A percentile compares a stretch with the other conserved stretches of the same genome.
Conservation (phyloP, 2,888 invertebrate species). For the Eretmocerus hayati region DNA sequence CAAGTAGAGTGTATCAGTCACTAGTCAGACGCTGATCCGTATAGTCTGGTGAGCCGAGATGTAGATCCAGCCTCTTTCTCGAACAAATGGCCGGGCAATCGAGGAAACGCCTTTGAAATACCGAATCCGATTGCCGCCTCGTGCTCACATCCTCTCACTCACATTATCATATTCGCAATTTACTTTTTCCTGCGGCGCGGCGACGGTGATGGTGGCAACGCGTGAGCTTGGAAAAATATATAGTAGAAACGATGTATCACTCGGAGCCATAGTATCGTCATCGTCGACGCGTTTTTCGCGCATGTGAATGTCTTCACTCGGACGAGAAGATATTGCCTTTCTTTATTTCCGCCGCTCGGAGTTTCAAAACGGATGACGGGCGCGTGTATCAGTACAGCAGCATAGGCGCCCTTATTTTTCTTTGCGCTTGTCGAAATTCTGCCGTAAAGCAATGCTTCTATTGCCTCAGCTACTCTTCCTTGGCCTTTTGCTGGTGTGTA, state of each 20-base stretch:
- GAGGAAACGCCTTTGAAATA: slow-evolving; percentile 42
- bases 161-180: slow-evolving; percentile 44
- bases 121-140: slow-evolving; percentile 39
- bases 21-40: neutral
- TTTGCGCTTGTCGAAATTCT: neutral
- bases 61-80: slow-evolving; percentile 38
- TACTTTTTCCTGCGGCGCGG: slow-evolving; percentile 15
- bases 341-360: slow-evolving; percentile 16
- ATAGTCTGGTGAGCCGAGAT: slow-evolving; percentile 26
- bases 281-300: neutral
- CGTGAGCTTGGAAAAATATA: slow-evolving; percentile 6
- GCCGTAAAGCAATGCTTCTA: too few species aligned
- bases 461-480: neutral
- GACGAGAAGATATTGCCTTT: slow-evolving; percentile 16
- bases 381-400: slow-evolving; percentile 4
- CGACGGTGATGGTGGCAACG: too few species aligned
- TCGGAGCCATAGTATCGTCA: neutral
- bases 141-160: slow-evolving; percentile 13
- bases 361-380: slow-evolving; percentile 10
- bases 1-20: neutral
- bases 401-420: neutral
- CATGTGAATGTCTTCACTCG: neutral
- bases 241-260: slow-evolving; percentile 18
- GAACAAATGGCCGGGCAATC: slow-evolving; percentile 42
- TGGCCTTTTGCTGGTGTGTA: neutral